Evolutionary conservation across 2,888 invertebrate genomes (phyloP), one percentile per base, ranked within the genome.

Genomic region (Parelbella ahira): DNA sequence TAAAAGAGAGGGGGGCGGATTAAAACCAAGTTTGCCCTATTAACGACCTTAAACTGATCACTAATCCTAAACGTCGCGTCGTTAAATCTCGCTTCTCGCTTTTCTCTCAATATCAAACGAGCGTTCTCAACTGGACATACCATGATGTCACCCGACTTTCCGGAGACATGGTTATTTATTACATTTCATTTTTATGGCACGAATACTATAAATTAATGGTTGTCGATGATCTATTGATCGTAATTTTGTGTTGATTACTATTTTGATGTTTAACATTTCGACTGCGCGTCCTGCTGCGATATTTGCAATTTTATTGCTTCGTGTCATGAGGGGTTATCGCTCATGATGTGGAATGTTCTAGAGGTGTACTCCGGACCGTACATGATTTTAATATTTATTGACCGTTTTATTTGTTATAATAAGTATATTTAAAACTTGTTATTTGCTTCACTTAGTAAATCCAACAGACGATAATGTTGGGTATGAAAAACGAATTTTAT

Each of bases 161-260:
- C 21, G 34, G 41, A 33, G 33, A 45, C 45, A 12, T 13, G 13
- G 37, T 50, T 49, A 52, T 53, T 53, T 51, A 52, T 48, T 44
- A 47, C 41, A 44, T 48, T 49, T 53, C 54, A 53, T 53, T 50
- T 54, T 54, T 54, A 53, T 56, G 49, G 48, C 45, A 37, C 34
- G 18, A 48, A 13, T 24, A 46, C 48, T 47, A 52, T 49, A 52
- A 52, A 52, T 54, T 45, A 46, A 20, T 39, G 45, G 37, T 45
- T 39, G 32, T 25, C 44, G 25, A 37, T 56, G 55, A 53, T 56
- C 48, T 51, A 56, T 56, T 48, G 55, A 42, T 36, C 25, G 45
- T 47, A 44, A 46, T 49, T 47, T 47, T 44, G 45, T 37, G 39
- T 41, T 41, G 34, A 41, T 34, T 21, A 41, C 28, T 41, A 28